phyloP scores from a whole-genome alignment of 1,140 invertebrate genomes.

The Eupristina koningsbergeri region DNA sequence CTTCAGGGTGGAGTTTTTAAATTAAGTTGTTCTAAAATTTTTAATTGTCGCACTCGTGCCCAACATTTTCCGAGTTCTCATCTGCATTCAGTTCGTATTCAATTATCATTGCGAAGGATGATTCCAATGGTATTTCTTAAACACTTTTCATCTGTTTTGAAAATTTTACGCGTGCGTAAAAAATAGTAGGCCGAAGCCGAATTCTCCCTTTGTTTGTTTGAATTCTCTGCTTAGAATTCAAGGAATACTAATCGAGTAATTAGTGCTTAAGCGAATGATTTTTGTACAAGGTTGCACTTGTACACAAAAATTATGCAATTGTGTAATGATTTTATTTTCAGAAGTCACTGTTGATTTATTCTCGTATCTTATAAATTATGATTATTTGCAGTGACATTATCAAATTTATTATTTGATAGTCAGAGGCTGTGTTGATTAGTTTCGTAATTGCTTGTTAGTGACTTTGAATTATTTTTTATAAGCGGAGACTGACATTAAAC shows the following conservation, averaged over 20 bases:
- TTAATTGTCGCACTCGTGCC: too few relatives aligned
- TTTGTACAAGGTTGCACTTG: neutral
- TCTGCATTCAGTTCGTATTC: too few relatives aligned
- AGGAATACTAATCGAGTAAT: neutral
- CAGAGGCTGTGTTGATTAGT: conserved; percentile 16
- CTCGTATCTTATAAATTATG: conserved; percentile 20
- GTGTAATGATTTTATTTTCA: conserved; percentile 15
- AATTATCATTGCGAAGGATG: too few relatives aligned
- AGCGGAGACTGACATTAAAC: neutral
- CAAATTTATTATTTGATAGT: conserved; percentile 37
- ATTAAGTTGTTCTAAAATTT: too few relatives aligned
- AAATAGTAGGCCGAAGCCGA: too few relatives aligned
- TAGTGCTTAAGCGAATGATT: neutral
- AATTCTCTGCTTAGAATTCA: too few relatives aligned
- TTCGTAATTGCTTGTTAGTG: conserved; percentile 11
- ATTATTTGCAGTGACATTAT: conserved; percentile 17
- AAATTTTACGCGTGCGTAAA: neutral
- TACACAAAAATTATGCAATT: neutral
- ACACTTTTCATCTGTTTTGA: neutral
- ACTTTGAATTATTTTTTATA: conserved; percentile 2
- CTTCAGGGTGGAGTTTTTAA: too few relatives aligned
- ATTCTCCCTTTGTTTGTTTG: too few relatives aligned
- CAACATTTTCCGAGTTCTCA: too few relatives aligned
- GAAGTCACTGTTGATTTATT: neutral
- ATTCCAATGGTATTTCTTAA: too few relatives aligned